Conservation (phyloP, 2,113 vertebrate genomes). For the Eonycteris spelaea region DNA sequence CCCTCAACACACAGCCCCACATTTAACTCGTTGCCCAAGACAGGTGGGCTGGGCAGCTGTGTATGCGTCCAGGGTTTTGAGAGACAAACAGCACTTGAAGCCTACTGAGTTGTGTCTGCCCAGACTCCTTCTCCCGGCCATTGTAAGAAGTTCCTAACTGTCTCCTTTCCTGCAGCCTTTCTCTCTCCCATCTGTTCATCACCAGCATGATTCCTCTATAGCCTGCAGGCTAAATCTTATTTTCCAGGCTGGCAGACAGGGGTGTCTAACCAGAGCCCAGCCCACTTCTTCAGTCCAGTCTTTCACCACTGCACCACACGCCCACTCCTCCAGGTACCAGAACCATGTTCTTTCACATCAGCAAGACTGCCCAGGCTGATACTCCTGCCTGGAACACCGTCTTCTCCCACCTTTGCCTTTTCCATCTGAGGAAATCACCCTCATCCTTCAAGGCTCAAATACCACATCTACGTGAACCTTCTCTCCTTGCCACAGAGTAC, state of each 20-base stretch:
- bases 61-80: background rate
- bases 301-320: rapidly evolving
- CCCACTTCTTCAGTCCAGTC: too few relatives aligned
- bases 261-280: background rate
- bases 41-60: background rate
- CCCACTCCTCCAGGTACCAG: background rate
- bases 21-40: background rate
- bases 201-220: background rate
- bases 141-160: background rate
- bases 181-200: background rate
- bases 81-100: background rate
- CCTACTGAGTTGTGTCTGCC: background rate
- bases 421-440: background rate
- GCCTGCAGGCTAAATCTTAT: background rate
- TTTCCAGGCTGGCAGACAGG: background rate
- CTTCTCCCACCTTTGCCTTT: background rate
- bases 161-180: background rate
- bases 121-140: background rate
- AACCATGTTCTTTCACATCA: background rate
- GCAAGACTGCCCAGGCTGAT: rapidly evolving
- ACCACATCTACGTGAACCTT: background rate
- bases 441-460: background rate
- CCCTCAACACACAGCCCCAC: background rate
- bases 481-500: background rate
- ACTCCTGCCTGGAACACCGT: background rate